These are phyloP conservation scores for Channa argus DNA, from an alignment of 2,113 vertebrate species.

Conservation along the genomic window DNA sequence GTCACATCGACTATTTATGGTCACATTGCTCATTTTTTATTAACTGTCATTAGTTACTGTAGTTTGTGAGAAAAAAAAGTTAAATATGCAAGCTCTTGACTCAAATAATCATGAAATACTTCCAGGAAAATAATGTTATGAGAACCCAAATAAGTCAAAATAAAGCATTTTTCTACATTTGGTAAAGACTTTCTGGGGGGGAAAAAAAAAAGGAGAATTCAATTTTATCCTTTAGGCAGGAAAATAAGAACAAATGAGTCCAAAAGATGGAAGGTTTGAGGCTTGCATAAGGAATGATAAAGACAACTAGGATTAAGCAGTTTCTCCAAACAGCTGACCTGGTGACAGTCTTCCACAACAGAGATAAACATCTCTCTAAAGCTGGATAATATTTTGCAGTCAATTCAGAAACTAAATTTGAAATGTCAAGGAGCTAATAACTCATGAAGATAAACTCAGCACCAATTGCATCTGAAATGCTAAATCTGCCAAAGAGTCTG, in stretches of 20 bases:
- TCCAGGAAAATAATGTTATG: conserved; percentile 9
- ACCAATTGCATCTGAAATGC: conserved; percentile 46
- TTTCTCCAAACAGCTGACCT: conserved; percentile 41
- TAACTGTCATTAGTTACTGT: neutral
- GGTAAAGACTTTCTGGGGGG: conserved; percentile 16
- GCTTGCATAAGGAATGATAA: conserved; percentile 49
- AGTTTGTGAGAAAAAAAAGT: neutral
- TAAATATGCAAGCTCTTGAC: neutral
- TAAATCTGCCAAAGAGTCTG: conserved; percentile 57
- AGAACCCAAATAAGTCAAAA: conserved; percentile 2
- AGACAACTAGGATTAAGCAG: conserved; percentile 48
- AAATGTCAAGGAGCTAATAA: conserved; percentile 62
- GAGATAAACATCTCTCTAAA: conserved; percentile 52
- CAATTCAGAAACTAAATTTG: conserved; percentile 24
- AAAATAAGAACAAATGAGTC: conserved; percentile 43
- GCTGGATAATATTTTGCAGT: conserved; percentile 47
- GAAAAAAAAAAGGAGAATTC: conserved; percentile 12
- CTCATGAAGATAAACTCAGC: conserved; percentile 45
- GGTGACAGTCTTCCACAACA: conserved; percentile 23
- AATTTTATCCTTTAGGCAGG: conserved; percentile 38
- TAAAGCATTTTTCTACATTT: conserved; percentile 28
- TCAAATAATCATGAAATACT: conserved; percentile 35
- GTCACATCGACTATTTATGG: conserved; percentile 13
- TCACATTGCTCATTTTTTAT: neutral
- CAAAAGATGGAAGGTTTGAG: conserved; percentile 38